Conservation (phyloP, 2,113 vertebrate species). For the Phalacrocorax brasilianus region DNA sequence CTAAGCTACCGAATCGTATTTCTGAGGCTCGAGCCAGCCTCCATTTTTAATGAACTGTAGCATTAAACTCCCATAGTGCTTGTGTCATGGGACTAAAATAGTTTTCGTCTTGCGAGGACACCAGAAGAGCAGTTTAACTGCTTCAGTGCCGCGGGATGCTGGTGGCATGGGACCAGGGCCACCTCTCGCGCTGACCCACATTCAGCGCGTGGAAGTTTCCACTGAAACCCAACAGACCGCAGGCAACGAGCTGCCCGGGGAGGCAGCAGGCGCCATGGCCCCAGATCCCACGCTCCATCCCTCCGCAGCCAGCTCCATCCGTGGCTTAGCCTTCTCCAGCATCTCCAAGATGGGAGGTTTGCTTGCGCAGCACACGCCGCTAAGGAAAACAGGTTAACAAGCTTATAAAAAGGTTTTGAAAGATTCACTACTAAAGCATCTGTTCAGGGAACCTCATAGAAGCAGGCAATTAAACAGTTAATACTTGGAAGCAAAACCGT, state of each 20-base stretch:
- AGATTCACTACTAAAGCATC: background rate
- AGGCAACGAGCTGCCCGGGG: background rate
- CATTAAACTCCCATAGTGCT: background rate
- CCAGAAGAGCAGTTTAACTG: background rate
- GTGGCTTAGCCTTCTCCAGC: rapidly evolving
- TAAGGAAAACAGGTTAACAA: too few species aligned
- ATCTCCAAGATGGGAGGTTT: background rate
- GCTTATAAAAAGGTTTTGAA: too few species aligned
- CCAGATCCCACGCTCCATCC: rapidly evolving
- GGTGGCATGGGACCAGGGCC: rapidly evolving
- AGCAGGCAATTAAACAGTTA: background rate
- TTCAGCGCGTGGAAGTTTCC: background rate
- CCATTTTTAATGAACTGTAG: background rate
- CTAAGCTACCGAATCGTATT: background rate
- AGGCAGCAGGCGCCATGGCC: rapidly evolving
- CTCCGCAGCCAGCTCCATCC: rapidly evolving
- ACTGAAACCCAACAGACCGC: background rate
- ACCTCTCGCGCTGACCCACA: background rate
- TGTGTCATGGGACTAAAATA: background rate
- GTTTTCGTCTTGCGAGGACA: slow-evolving; percentile 6
- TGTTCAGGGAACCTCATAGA: background rate
- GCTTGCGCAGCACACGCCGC: rapidly evolving
- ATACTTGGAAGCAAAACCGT: background rate
- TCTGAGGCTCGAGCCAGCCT: background rate
- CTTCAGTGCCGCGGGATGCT: background rate